A percentile compares a stretch with the other conserved stretches of the same genome.
phyloP scores from a whole-genome alignment of 2,888 invertebrate genomes.

The Cerceris rybyensis region DNA sequence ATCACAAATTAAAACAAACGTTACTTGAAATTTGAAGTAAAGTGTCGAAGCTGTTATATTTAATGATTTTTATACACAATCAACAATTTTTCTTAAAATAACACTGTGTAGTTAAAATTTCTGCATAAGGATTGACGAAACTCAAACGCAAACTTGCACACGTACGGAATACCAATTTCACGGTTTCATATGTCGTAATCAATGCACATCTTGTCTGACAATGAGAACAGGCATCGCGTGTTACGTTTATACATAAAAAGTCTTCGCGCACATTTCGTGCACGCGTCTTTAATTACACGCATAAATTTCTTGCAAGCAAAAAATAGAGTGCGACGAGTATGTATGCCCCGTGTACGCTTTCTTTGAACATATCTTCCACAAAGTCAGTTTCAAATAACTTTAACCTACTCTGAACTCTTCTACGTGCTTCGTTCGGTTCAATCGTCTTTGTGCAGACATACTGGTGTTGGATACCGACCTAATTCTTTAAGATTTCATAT shows the following conservation, averaged over 20 bases:
- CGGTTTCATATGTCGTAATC: conserved; percentile 13
- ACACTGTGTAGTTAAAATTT: too few species aligned
- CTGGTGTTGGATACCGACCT: too few species aligned
- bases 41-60: too few species aligned
- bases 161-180: background rate
- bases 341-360: conserved; percentile 1
- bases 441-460: background rate
- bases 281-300: conserved; percentile 63
- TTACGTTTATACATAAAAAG: conserved; percentile 1
- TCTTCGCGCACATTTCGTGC: conserved; percentile 43
- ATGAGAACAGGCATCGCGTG: conserved; percentile 19
- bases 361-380: background rate
- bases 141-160: background rate
- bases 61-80: too few species aligned
- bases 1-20: too few species aligned
- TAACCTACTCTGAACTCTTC: background rate
- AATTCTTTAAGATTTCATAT: too few species aligned
- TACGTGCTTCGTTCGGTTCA: background rate
- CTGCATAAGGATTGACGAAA: too few species aligned
- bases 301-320: conserved; percentile 53
- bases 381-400: background rate
- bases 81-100: too few species aligned
- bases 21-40: too few species aligned
- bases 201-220: conserved; percentile 13
- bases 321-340: background rate